phyloP scores from a whole-genome alignment of 2,888 invertebrate species.

The Ethmia dodecea region DNA sequence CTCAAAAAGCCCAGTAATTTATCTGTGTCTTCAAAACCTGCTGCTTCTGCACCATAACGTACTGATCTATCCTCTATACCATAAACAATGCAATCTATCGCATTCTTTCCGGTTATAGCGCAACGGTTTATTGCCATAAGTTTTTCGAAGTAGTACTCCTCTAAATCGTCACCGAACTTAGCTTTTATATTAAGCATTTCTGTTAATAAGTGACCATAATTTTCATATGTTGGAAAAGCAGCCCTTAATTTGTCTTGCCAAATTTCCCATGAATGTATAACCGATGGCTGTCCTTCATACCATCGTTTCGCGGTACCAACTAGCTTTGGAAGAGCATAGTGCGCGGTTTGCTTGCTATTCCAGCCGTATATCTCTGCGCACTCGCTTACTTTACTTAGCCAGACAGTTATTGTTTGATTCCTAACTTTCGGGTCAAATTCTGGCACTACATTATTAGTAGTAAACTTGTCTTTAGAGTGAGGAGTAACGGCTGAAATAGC shows the following conservation, averaged over 20 bases:
- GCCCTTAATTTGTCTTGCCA: conserved; percentile 18
- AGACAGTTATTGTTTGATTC: conserved; percentile 16
- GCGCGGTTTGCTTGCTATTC: conserved; percentile 19
- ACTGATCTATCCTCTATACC: no score
- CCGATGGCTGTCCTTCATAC: no score
- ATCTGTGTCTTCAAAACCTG: no score
- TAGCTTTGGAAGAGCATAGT: conserved; percentile 22
- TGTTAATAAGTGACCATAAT: conserved; percentile 19
- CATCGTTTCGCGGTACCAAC: conserved; percentile 17
- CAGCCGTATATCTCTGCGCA: conserved; percentile 19
- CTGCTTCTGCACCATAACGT: no score
- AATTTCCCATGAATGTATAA: conserved; percentile 18
- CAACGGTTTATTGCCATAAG: no score
- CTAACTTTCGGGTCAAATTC: conserved; percentile 18
- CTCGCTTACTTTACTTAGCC: conserved; percentile 21
- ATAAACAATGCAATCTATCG: no score
- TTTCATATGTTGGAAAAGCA: conserved; percentile 19
- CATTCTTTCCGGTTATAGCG: no score
- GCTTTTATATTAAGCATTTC: conserved; percentile 19
- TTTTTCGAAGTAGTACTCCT: conserved; percentile 19
- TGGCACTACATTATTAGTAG: conserved; percentile 17
- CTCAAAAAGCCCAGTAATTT: no score
- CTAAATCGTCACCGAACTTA: conserved; percentile 13
- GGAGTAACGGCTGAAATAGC: no score
- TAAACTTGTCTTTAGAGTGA: no score